Conservation (phyloP, 2,797 vertebrate species). For the Propithecus deckenii region DNA sequence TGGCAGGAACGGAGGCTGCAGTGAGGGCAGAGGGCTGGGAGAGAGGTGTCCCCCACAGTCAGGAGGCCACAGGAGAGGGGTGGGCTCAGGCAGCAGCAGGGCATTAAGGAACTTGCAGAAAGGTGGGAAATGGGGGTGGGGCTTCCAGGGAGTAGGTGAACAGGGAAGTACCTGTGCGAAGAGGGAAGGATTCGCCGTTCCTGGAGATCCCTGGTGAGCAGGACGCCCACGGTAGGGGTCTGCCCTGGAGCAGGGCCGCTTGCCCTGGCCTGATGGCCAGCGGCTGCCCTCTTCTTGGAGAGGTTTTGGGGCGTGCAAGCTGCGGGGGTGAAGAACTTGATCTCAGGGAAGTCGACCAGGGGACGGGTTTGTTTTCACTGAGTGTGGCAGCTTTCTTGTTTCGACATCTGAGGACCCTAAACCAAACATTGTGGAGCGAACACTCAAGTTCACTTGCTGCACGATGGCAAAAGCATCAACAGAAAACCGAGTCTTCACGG, state of each 20-base stretch:
- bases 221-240: too few species aligned
- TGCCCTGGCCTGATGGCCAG: background rate
- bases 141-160: too few species aligned
- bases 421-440: fast-evolving
- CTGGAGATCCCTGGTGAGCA: background rate
- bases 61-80: fast-evolving
- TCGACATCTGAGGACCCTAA: background rate
- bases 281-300: too few species aligned
- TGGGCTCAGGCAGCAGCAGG: background rate
- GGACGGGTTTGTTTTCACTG: fast-evolving
- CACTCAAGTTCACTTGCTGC: fast-evolving
- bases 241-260: background rate
- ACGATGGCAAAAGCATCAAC: fast-evolving
- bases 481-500: background rate
- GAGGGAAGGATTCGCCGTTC: too few species aligned
- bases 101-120: fast-evolving
- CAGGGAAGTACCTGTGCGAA: too few species aligned
- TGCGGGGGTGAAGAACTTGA: background rate
- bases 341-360: background rate
- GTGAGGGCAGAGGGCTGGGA: fast-evolving
- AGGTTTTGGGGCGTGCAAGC: fast-evolving
- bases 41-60: fast-evolving
- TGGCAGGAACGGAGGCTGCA: background rate
- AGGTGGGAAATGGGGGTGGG: fast-evolving
- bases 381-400: background rate